Evolutionary conservation across 1,140 invertebrate genomes (phyloP), one percentile per base, ranked within the genome.

Genomic region (Polyergus mexicanus): DNA sequence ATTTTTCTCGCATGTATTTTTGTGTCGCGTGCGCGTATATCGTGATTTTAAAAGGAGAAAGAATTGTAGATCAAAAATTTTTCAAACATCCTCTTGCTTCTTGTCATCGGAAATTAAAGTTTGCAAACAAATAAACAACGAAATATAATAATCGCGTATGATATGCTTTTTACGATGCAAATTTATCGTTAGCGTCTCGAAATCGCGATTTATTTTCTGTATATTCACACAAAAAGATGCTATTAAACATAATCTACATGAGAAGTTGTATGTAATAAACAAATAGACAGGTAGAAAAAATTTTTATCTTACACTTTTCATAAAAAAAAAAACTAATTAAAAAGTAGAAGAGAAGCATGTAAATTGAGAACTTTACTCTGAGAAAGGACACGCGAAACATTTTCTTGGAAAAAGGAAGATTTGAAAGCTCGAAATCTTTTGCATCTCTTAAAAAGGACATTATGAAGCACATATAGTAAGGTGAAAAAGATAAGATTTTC

Each of bases 1-100:
- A 56, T 60, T 71, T 81, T 81, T 16, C 8, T 68, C 58, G 38
- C 13, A 22, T 65, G 13, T 13, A 41, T 68, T 54, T 68, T 54
- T 51, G 22, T 35, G 11, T 38, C 7, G 8, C 16, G 32, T n/a
- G 0, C 6, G 22, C 25, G 25, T 38, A 28, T 28, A 25, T 2
- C 13, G 25, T 41, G n/a, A 28, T 3, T 77, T 47, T 5, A 38
- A 41, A 35, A 38, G 4, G 38, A 76, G 13, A 28, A 16, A 19
- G 0, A 66, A 38, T 19, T 66, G n/a, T 16, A 19, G 8, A 44
- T 3, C 7, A n/a, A 25, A 25, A 38, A 38, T 41, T 41, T 75
- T 32, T 13, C 10, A 72, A 72, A 3, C 51, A 28, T 22, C 1
- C 35, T 68, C n/a, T 41, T 71, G 25, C 13, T 51, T 44, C 4